These are phyloP conservation scores for Coreius guichenoti DNA, from an alignment of 2,797 vertebrate genomes.

Conservation along the genomic window DNA sequence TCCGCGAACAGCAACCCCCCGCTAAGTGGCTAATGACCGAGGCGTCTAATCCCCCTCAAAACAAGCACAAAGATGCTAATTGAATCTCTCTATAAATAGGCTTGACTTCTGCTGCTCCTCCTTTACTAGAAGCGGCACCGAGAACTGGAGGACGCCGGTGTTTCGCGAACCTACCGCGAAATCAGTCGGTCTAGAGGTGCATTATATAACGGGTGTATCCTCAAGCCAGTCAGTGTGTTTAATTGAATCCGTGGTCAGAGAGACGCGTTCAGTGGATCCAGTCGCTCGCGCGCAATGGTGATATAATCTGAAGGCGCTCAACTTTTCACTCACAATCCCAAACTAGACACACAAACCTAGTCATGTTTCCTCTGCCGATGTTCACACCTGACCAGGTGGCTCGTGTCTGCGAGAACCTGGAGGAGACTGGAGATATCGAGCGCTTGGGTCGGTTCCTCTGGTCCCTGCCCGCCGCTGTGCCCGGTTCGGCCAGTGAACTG, in stretches of 20 bases:
- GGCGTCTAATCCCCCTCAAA: conserved; percentile 82
- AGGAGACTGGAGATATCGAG: conserved; percentile 85
- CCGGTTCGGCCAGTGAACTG: conserved; percentile 76
- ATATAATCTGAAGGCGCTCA: conserved; percentile 15
- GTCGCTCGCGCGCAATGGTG: conserved; percentile 4
- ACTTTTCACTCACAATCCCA: not conserved
- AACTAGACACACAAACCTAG: conserved; percentile 22
- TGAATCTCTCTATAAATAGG: conserved; percentile 81
- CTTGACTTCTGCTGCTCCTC: conserved; percentile 71
- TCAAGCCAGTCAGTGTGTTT: not conserved
- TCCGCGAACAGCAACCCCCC: conserved; percentile 75
- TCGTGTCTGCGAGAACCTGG: conserved; percentile 83
- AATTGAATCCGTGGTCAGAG: not conserved
- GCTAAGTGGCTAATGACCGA: conserved; percentile 80
- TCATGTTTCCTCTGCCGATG: conserved; percentile 82
- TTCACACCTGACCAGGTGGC: conserved; percentile 85
- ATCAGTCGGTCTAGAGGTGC: not conserved
- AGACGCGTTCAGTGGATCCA: not conserved
- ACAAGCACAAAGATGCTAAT: conserved; percentile 83
- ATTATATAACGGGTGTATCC: conserved; percentile 27
- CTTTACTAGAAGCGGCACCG: conserved; percentile 67
- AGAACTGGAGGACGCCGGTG: conserved; percentile 41
- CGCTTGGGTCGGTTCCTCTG: conserved; percentile 83
- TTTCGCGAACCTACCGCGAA: conserved; percentile 37
- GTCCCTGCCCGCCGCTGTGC: conserved; percentile 81